Evolutionary conservation across 2,113 vertebrate genomes (phyloP).

Genomic region (Syngnathus typhle): DNA sequence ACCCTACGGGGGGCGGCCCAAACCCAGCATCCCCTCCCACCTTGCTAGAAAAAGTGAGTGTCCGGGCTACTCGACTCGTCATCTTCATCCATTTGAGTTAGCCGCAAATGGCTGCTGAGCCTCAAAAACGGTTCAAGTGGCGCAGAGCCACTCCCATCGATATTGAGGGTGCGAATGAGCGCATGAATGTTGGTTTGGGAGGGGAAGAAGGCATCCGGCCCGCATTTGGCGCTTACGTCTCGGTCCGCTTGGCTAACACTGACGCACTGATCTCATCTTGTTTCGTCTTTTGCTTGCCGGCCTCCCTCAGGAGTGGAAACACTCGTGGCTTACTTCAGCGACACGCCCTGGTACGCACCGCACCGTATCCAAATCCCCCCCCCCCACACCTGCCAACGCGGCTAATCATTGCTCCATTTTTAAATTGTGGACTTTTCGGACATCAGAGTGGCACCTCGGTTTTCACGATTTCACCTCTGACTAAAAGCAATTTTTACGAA

Average conservation of each 20-base stretch:
- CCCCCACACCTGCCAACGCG: too few species aligned
- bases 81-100: too few species aligned
- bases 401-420: too few species aligned
- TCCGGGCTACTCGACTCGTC: too few species aligned
- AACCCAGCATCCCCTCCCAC: slow-evolving; percentile 53
- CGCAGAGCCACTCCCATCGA: background rate
- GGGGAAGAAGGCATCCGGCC: too few species aligned
- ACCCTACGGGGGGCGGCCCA: slow-evolving; percentile 48
- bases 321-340: slow-evolving; percentile 64
- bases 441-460: too few species aligned
- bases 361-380: background rate
- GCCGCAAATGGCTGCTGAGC: too few species aligned
- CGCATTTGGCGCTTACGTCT: background rate
- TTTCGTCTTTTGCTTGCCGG: background rate
- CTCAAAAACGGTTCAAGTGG: background rate
- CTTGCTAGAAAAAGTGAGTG: slow-evolving; percentile 56
- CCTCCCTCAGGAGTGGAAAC: slow-evolving; percentile 56
- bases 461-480: too few species aligned
- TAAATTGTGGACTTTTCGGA: too few species aligned
- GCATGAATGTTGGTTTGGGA: background rate
- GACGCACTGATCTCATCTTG: background rate
- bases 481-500: too few species aligned
- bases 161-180: background rate
- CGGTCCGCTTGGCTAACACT: background rate
- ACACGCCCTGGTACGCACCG: slow-evolving; percentile 52